Evolutionary conservation across 2,888 invertebrate genomes (phyloP).

Genomic region (Alentia gelatinosa): DNA sequence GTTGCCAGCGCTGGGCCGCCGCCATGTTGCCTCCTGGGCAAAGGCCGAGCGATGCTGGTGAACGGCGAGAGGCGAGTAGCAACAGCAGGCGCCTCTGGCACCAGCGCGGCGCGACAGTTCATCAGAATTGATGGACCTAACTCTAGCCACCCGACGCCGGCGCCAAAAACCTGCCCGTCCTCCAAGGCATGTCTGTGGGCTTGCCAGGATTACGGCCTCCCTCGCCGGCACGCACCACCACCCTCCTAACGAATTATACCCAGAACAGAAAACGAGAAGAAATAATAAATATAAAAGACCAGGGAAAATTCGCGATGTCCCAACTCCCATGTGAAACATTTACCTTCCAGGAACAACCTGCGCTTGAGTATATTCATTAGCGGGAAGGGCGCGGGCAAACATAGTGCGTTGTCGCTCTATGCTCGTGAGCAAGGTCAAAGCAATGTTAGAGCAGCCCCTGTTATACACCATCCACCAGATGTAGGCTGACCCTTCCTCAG

Average conservation of each 20-base stretch:
- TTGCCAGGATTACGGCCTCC: no score
- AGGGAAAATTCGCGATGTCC: no score
- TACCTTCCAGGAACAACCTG: no score
- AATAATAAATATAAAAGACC: no score
- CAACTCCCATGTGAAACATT: no score
- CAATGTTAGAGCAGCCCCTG: neutral
- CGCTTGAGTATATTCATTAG: no score
- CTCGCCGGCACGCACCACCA: neutral
- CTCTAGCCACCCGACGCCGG: neutral
- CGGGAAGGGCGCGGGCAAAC: no score
- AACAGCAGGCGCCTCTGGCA: neutral
- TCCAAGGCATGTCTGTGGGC: neutral
- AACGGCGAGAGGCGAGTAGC: neutral
- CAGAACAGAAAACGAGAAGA: no score
- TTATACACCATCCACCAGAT: neutral
- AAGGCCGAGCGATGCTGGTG: neutral
- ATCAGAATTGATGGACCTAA: conserved; percentile 14
- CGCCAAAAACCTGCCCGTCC: neutral
- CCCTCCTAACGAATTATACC: neutral
- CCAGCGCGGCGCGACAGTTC: neutral
- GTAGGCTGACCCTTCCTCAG: neutral
- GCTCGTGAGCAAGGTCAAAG: neutral
- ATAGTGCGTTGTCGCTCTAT: no score
- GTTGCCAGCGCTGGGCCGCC: neutral
- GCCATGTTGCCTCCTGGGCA: conserved; percentile 6